Conservation (phyloP, 2,797 vertebrate species). For the Picus viridis region DNA sequence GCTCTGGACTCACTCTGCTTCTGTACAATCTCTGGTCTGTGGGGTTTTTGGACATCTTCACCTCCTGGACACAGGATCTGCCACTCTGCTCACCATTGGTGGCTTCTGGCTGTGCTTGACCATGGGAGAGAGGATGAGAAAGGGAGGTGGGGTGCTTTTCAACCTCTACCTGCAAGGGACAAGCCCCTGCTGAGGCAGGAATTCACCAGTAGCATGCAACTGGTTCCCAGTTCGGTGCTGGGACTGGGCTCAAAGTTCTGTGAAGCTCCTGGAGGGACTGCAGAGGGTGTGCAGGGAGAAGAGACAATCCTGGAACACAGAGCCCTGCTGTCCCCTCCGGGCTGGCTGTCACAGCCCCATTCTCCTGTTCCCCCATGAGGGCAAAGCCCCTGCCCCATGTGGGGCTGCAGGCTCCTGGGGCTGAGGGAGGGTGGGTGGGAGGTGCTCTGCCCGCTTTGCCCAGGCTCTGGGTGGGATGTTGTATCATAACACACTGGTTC, state of each 20-base stretch:
- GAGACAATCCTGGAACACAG: not conserved
- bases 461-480: slow-evolving; percentile 49
- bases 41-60: not conserved
- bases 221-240: not conserved
- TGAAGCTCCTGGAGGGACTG: not conserved
- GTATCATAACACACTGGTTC: slow-evolving; percentile 73
- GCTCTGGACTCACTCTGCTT: not conserved
- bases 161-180: not conserved
- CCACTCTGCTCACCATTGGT: accelerated
- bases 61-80: not conserved
- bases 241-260: not conserved
- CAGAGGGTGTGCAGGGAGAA: accelerated
- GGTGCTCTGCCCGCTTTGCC: slow-evolving; percentile 16
- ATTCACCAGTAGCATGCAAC: not conserved
- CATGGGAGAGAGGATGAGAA: not conserved
- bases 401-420: not conserved
- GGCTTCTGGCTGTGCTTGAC: not conserved
- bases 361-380: not conserved
- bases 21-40: not conserved
- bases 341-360: not conserved
- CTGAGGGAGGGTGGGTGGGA: not conserved
- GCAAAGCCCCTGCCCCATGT: not conserved
- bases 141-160: not conserved
- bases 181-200: not conserved
- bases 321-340: not conserved